Evolutionary conservation across 2,113 vertebrate genomes (phyloP), one percentile per base, ranked within the genome.

Genomic region (Myrmophylax atrothorax): DNA sequence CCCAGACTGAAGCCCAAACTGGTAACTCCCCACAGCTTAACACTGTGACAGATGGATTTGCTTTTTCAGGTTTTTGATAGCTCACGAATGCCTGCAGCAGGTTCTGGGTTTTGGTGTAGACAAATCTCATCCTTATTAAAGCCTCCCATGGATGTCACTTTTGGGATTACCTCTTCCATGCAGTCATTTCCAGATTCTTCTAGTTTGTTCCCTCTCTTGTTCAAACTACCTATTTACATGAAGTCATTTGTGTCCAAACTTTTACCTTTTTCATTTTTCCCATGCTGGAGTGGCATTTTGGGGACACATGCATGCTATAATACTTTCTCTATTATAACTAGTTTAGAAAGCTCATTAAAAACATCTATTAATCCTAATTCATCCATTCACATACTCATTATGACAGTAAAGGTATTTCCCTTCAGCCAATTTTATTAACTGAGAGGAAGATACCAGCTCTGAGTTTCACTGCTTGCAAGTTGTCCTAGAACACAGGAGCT

Each of bases 131-230:
- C n/a, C 16, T 64, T 47, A 77, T 66, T 56, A 56, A 83, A 81
- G 10, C 1, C 3, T 35, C 22, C 16, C 49, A 35, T 17, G 35
- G 16, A 44, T 52, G 7, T 63, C n/a, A 29, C 26, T 56, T 87
- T 35, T 18, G 55, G 77, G 94, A 97, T 94, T 84, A 95, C 79
- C 72, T 95, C 44, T 93, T 95, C 6, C 8, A 69, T 79, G 47
- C 52, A 96, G 67, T 85, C 86, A 95, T 93, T 96, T 80, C 84
- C 80, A 94, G 92, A 93, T 87, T 94, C 73, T 95, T 94, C 74
- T 95, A 62, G 67, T 82, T 96, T 89, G 76, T 93, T 94, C 17
- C 60, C 64, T 96, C 84, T 95, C 78, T 81, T 93, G 89, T 79
- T 88, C 40, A 62, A 91, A 86, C 49, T 72, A 75, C 33, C 25